Evolutionary conservation across 37 sponge, comb jelly and placozoan species (phyloP), one percentile per base, ranked within the genome.

Genomic region (Tethya wilhelma): DNA sequence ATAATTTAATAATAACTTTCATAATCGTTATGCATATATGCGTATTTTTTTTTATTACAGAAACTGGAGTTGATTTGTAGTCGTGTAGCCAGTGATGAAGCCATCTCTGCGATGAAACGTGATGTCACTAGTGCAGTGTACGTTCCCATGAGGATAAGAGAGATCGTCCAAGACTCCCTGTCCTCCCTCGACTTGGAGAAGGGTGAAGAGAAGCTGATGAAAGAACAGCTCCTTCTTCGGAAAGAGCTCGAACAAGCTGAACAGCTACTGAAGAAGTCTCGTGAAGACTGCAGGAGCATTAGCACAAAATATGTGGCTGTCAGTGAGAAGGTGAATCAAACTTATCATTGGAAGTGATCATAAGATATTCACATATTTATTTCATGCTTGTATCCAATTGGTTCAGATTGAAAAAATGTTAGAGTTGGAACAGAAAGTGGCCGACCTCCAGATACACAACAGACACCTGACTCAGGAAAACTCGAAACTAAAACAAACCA

Each of bases 291-390:
- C 49, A 28, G 77, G 38, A 78, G 81, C 9, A 66, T 90, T 17
- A 75, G 84, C 29, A 38, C 45, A 20, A 87, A 87, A 29, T 83
- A 87, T 75, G 44, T 87, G n/a, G 79, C 80, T n/a, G 85, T 86
- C 40, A 79, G 73, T 28, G 69, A 60, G 8, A 86, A 70, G 82
- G 82, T n/a, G n/a, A n/a, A n/a, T n/a, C n/a, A n/a, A n/a, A n/a
- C n/a, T n/a, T n/a, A n/a, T n/a, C n/a, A n/a, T n/a, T n/a, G n/a
- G n/a, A n/a, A n/a, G n/a, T n/a, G n/a, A n/a, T n/a, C n/a, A n/a
- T n/a, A n/a, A n/a, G n/a, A n/a, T n/a, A n/a, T n/a, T n/a, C n/a
- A n/a, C n/a, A n/a, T n/a, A n/a, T n/a, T n/a, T n/a, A n/a, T n/a
- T n/a, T n/a, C n/a, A n/a, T n/a, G n/a, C n/a, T n/a, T n/a, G n/a